Evolutionary conservation across 2,888 invertebrate genomes (phyloP), one percentile per base, ranked within the genome.

Genomic region (Mythimna loreyi): DNA sequence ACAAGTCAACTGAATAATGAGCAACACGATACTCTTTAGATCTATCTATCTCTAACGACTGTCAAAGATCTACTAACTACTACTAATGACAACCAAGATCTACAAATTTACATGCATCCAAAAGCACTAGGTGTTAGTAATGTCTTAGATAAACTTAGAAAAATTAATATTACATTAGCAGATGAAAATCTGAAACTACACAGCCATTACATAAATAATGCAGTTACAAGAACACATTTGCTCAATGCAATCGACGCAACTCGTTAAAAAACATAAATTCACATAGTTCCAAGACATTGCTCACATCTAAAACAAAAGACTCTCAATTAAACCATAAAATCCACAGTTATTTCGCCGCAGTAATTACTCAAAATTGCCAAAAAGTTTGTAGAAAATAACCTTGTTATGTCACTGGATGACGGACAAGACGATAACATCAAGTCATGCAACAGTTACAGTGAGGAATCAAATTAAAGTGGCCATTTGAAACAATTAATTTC

Each of bases 401-500:
- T 60, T 60, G 33, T 83, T 82, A 84, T 81, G 74, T 81, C 81
- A 83, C 61, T 72, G 30, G 23, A 73, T 81, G 77, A 80, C 58
- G 62, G 52, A 75, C 57, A 49, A 13, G n/a, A 9, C 28, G 79
- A 84, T 85, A 71, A 4, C 58, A 79, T 78, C 79, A 3, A 59
- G 60, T 68, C 79, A 75, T 71, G 85, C 75, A 83, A 83, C 79
- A 80, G 62, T 81, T 75, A 69, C 67, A 72, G 33, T 66, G 71
- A 64, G 73, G 52, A 80, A 78, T 80, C 72, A 69, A 76, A 68
- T 74, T 59, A 58, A 77, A 81, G 69, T 82, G 75, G 28, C 74
- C 67, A 80, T 81, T 84, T 72, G 36, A 75, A 79, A 83, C 71
- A 81, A 84, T 83, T 80, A 85, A 80, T 85, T 78, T 82, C 70